Evolutionary conservation across 35 echinoderm and acorn worm genomes (phyloP).

Genomic region (Diadema setosum): DNA sequence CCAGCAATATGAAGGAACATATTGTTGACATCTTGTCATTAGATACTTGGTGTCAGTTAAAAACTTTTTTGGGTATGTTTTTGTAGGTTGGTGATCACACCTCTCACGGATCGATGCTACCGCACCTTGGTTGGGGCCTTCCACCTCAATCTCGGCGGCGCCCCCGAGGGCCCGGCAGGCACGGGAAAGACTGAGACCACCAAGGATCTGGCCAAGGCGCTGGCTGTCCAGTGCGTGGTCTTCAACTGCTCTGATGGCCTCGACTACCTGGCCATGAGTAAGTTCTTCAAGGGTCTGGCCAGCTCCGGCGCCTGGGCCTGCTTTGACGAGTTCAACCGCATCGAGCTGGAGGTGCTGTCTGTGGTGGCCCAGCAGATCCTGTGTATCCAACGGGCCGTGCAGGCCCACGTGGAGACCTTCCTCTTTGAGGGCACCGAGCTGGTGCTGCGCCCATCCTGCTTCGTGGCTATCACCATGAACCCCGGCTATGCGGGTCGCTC

Average conservation of each 20-base stretch:
- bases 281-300: slow-evolving; percentile 99
- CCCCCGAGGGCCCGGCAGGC: slow-evolving; percentile 94
- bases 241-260: slow-evolving; percentile 99
- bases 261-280: slow-evolving; percentile 98
- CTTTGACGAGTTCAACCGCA: slow-evolving; percentile 99
- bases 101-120: slow-evolving; percentile 98
- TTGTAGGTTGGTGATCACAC: slow-evolving; percentile 95
- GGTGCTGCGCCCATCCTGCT: slow-evolving; percentile 70
- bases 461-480: slow-evolving; percentile 99
- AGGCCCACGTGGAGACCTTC: slow-evolving; percentile 59
- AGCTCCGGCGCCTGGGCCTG: slow-evolving; percentile 98
- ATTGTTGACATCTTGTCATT: no score
- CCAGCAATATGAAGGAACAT: no score
- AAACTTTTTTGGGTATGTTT: no score
- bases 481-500: slow-evolving; percentile 97
- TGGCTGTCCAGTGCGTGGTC: slow-evolving; percentile 98
- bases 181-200: slow-evolving; percentile 99
- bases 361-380: slow-evolving; percentile 99
- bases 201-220: slow-evolving; percentile 98
- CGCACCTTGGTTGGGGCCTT: slow-evolving; percentile 95
- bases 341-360: slow-evolving; percentile 98
- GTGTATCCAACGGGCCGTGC: slow-evolving; percentile 93
- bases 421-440: slow-evolving; percentile 93
- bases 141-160: slow-evolving; percentile 97
- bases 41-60: no score